Base-by-base conservation (phyloP, 2,797 vertebrate genomes). In the Petrocephalus schoutedeni region DNA sequence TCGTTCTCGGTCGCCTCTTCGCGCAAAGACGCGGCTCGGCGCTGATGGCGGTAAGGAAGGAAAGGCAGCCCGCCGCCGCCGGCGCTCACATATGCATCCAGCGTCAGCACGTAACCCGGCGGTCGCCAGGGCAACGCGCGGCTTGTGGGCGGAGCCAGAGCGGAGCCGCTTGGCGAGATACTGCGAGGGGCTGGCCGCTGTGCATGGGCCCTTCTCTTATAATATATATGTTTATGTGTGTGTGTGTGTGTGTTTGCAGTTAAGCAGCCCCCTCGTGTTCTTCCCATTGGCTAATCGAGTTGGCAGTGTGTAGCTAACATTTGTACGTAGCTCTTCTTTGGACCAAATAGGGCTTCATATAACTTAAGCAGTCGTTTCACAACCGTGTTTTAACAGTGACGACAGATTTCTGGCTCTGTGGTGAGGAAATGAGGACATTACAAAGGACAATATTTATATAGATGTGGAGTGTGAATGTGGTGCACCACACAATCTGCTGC, bases 71-170 rank as follows among this genome's bases (percentile, higher is more conserved):
- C 97, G 97, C 97, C 96, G 97, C 97, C 96, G 97, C 96, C 94
- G 93, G 97, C 97, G 96, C 97, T 98, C 97, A 21, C 80, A 98
- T 98, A 98, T 98, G 98, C 96, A 97, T 96, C 93, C 91, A 90
- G 96, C 98, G 97, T 99, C 97, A 97, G 95, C 96, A 97, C 97
- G 97, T 96, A 96, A 94, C 92, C 90, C 93, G 90, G 88, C 90
- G 85, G 94, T 96, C 94, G 90, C 96, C 92, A 91, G 21, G 95
- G 94, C 91, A 95, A 96, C 93, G 91, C 89, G 89, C 3, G 4
- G 8, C 58, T 14, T 86, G 51, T 61, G 88, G 91, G 90, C 86
- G 91, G 90, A 88, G 91, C 87, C 58, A 21, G 19, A 49, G 10
- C 21, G 21, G 12, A 53, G 14, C 41, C 21, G 12, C 80, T 83